phyloP scores from a whole-genome alignment of 2,888 invertebrate genomes.

The Cosmia pyralina region DNA sequence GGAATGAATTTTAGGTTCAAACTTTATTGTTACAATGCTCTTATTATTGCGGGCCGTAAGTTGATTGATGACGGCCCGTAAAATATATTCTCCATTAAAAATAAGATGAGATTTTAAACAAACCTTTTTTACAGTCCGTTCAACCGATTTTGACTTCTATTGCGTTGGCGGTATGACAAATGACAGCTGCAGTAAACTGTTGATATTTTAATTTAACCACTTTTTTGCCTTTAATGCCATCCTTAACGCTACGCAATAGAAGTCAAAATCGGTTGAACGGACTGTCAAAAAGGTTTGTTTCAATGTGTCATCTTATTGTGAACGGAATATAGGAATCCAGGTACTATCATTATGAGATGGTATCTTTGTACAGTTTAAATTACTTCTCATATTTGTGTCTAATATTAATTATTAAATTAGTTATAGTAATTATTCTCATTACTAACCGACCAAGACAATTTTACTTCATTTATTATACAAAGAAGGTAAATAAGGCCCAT shows the following conservation, averaged over 20 bases:
- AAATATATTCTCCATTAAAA: too few relatives aligned
- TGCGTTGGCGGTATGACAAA: too few relatives aligned
- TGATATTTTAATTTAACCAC: too few relatives aligned
- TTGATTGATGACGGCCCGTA: background rate
- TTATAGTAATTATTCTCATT: background rate
- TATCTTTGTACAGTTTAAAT: conserved; percentile 17
- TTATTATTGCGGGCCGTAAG: background rate
- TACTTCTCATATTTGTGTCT: conserved; percentile 14
- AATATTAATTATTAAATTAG: conserved; percentile 8
- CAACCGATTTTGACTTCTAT: too few relatives aligned
- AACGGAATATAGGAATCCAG: background rate
- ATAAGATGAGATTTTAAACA: too few relatives aligned
- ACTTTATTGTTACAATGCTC: background rate
- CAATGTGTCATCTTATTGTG: too few relatives aligned
- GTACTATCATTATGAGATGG: background rate
- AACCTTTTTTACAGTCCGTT: too few relatives aligned
- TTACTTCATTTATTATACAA: background rate
- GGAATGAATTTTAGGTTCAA: background rate
- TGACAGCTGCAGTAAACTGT: too few relatives aligned
- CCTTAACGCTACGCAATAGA: too few relatives aligned
- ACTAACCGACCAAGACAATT: conserved; percentile 14
- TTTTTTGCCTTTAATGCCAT: too few relatives aligned
- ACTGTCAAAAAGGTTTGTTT: too few relatives aligned
- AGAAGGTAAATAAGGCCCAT: background rate
- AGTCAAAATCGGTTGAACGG: too few relatives aligned